Percentiles rank a stretch among this genome's conserved stretches.
Conservation (phyloP, 2,113 vertebrate species). For the Mustelus asterias region DNA sequence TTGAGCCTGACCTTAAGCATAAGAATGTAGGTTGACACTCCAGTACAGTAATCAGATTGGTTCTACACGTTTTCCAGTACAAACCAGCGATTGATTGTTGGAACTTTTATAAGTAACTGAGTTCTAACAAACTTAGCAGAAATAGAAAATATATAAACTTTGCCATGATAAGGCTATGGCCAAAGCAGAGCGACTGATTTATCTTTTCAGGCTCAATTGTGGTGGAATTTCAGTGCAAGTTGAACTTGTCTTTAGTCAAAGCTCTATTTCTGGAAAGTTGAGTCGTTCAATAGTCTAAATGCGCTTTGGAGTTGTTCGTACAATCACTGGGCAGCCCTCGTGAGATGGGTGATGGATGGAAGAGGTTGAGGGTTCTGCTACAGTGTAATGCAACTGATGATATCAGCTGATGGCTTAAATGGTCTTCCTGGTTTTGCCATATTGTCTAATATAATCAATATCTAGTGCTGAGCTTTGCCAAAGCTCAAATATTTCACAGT, state of each 20-base stretch:
- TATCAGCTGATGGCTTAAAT: too few relatives aligned
- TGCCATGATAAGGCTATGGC: not conserved
- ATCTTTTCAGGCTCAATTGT: not conserved
- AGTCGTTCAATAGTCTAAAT: not conserved
- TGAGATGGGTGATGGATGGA: not conserved
- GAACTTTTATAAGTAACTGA: not conserved
- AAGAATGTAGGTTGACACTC: too few relatives aligned
- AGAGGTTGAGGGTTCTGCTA: not conserved
- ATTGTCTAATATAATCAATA: not conserved
- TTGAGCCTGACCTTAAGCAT: too few relatives aligned
- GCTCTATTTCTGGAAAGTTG: not conserved
- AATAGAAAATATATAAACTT: not conserved
- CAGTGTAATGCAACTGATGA: not conserved
- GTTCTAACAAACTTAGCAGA: not conserved
- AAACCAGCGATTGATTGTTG: too few relatives aligned
- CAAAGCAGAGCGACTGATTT: not conserved
- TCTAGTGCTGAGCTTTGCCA: not conserved
- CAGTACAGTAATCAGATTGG: too few relatives aligned
- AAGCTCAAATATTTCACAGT: not conserved
- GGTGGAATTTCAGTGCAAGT: not conserved
- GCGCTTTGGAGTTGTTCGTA: not conserved
- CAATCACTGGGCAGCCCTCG: not conserved
- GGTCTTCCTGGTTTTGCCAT: not conserved
- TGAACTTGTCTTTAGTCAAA: not conserved
- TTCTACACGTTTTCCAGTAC: too few relatives aligned